Percentiles rank a stretch among this genome's conserved stretches.
These are phyloP conservation scores for Mirza zaza DNA, from an alignment of 2,113 vertebrate genomes.

Conservation along the genomic window DNA sequence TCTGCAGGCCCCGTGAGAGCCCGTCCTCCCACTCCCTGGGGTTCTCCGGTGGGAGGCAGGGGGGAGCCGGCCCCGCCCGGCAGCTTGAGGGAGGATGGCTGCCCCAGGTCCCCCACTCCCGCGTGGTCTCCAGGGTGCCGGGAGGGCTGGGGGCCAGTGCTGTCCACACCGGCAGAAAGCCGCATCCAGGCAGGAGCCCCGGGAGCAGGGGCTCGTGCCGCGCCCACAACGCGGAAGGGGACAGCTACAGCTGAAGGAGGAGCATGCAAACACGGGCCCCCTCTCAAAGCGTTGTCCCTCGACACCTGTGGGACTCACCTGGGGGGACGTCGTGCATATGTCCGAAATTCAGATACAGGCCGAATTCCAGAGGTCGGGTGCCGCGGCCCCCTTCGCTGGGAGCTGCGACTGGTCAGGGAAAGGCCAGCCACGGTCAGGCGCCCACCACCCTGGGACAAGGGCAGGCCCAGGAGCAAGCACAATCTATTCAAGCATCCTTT, in stretches of 20 bases:
- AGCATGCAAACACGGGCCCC: too few relatives aligned
- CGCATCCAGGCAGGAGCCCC: rapidly evolving
- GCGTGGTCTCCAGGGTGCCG: too few relatives aligned
- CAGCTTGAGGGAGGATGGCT: rapidly evolving
- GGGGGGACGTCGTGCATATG: rapidly evolving
- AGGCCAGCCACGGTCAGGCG: rapidly evolving
- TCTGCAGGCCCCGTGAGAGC: too few relatives aligned
- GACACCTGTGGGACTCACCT: too few relatives aligned
- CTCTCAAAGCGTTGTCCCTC: rapidly evolving
- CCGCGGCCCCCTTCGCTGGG: too few relatives aligned
- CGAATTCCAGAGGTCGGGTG: rapidly evolving
- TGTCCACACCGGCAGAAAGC: neutral
- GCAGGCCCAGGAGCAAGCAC: too few relatives aligned
- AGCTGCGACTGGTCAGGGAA: neutral
- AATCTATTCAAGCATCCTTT: rapidly evolving
- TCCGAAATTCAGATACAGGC: neutral
- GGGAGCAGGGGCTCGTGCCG: too few relatives aligned
- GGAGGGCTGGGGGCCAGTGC: neutral
- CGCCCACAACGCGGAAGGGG: rapidly evolving
- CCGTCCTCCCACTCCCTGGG: neutral
- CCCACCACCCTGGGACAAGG: rapidly evolving
- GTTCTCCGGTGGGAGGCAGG: neutral
- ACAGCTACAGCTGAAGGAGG: neutral
- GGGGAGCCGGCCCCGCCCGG: rapidly evolving
- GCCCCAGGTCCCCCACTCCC: rapidly evolving